Evolutionary conservation across 2,888 invertebrate species (phyloP).

Genomic region (Polylopha cassiicola): DNA sequence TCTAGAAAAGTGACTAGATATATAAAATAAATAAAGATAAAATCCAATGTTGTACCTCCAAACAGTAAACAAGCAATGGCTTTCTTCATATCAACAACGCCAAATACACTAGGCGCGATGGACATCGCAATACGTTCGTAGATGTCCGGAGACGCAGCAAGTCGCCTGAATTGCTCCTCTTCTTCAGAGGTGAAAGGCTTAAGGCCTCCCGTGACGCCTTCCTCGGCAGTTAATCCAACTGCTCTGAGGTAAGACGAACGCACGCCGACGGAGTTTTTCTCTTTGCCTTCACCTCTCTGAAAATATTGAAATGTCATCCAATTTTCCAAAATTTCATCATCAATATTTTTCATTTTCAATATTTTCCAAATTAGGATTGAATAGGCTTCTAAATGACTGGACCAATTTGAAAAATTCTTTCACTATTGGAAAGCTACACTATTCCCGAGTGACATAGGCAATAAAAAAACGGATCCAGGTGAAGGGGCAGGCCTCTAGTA

Average conservation of each 20-base stretch:
- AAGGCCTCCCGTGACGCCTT: conserved; percentile 85
- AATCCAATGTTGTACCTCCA: conserved; percentile 84
- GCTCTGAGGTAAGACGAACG: conserved; percentile 96
- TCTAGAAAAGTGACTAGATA: no score
- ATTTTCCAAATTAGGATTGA: no score
- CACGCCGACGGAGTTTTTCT: conserved; percentile 92
- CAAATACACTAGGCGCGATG: conserved; percentile 98
- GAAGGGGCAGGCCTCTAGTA: no score
- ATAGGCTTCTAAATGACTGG: no score
- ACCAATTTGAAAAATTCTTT: no score
- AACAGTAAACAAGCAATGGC: conserved; percentile 96
- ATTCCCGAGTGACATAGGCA: no score
- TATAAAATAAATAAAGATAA: no score
- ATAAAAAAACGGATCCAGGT: no score
- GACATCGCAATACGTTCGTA: conserved; percentile 93
- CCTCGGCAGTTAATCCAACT: conserved; percentile 92
- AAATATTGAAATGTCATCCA: no score
- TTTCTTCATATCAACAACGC: conserved; percentile 95
- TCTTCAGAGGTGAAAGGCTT: conserved; percentile 66
- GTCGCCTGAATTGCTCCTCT: conserved; percentile 85
- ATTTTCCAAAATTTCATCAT: background rate
- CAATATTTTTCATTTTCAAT: no score
- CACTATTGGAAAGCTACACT: no score
- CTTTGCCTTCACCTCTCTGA: conserved; percentile 84
- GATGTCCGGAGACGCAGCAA: conserved; percentile 90